These are phyloP conservation scores for Eonycteris spelaea DNA, from an alignment of 2,113 vertebrate genomes.

Conservation along the genomic window DNA sequence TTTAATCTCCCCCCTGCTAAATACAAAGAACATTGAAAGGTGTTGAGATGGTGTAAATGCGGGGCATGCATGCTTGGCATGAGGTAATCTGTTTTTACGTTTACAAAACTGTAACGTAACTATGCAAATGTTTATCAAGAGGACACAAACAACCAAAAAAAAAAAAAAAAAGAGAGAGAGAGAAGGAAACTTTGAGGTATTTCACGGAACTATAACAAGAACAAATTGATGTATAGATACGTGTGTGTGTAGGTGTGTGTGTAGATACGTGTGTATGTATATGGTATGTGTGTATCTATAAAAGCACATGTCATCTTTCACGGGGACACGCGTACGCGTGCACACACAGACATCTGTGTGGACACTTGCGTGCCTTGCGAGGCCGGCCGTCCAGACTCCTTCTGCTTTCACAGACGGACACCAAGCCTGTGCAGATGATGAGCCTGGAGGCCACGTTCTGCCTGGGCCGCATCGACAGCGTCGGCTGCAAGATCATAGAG, in stretches of 20 bases:
- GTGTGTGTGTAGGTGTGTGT: not conserved
- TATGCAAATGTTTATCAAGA: conserved; percentile 90
- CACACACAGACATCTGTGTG: not conserved
- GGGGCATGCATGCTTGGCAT: conserved; percentile 81
- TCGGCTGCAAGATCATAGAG: conserved; percentile 88
- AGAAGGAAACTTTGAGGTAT: not conserved
- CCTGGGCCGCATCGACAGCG: conserved; percentile 82
- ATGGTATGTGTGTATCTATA: not conserved
- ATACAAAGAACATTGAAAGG: not conserved
- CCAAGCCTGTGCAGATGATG: conserved; percentile 93
- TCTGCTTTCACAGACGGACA: conserved; percentile 83
- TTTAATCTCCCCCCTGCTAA: too few relatives aligned
- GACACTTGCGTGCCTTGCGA: not conserved
- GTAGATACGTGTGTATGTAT: not conserved
- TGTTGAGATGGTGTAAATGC: conserved; percentile 74
- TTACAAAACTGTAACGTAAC: conserved; percentile 84
- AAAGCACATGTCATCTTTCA: not conserved
- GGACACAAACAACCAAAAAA: conserved; percentile 75
- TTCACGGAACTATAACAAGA: not conserved
- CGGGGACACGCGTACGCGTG: not conserved
- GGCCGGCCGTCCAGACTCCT: not conserved
- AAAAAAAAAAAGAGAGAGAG: not conserved
- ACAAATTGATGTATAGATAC: not conserved
- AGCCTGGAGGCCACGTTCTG: conserved; percentile 83
- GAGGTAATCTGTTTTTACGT: conserved; percentile 79